Conservation (phyloP, 2,888 invertebrate species). For the Cataglyphis livida region DNA sequence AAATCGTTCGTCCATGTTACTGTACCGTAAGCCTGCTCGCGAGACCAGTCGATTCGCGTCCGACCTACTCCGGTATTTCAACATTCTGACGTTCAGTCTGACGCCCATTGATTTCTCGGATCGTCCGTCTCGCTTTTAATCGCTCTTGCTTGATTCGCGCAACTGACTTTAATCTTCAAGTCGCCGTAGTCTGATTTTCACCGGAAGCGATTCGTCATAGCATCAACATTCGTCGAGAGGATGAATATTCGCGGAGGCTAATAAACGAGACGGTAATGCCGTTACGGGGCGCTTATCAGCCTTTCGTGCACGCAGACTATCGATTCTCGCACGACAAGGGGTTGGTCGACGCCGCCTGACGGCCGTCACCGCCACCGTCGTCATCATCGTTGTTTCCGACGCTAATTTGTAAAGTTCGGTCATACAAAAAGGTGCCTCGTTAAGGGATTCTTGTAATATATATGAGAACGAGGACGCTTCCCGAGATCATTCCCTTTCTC, state of each 20-base stretch:
- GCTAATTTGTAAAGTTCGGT: conserved; percentile 29
- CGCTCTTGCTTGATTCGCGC: neutral
- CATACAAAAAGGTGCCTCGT: conserved; percentile 22
- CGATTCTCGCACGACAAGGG: conserved; percentile 79
- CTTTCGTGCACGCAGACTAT: conserved; percentile 83
- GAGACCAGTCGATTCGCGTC: conserved; percentile 12
- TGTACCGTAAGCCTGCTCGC: neutral
- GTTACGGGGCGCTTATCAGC: conserved; percentile 71
- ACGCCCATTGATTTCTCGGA: conserved; percentile 68
- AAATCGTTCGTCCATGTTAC: neutral
- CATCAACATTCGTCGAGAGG: neutral
- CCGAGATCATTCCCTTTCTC: neutral
- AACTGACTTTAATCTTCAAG: no score
- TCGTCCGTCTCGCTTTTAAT: conserved; percentile 43
- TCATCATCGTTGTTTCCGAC: conserved; percentile 49
- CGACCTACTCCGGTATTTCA: conserved; percentile 23
- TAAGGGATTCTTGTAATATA: neutral
- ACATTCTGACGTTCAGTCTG: neutral
- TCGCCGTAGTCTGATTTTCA: neutral
- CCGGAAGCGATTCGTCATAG: neutral
- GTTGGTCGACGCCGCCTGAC: conserved; percentile 73
- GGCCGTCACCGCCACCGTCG: conserved; percentile 60
- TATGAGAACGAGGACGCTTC: neutral
- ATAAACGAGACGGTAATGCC: conserved; percentile 43
- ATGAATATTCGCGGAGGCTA: conserved; percentile 18